Evolutionary conservation across 2,797 vertebrate genomes (phyloP).

Genomic region (Darevskia mixta): DNA sequence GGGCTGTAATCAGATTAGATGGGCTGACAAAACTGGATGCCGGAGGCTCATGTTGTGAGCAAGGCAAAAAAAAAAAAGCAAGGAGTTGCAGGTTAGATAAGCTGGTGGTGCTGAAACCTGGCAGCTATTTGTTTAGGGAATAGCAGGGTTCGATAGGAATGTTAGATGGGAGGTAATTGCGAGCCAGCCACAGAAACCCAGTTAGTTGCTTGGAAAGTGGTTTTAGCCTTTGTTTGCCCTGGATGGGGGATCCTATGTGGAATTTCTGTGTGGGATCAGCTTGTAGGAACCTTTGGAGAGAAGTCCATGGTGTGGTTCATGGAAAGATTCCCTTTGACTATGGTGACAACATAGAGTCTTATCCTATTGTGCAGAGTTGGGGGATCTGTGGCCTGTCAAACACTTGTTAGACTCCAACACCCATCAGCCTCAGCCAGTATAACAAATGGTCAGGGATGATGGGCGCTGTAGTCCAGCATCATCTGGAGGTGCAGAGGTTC

Average conservation of each 20-base stretch:
- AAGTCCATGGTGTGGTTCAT: not conserved
- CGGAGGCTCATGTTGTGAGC: not conserved
- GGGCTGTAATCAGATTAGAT: slow-evolving; percentile 18
- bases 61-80: not conserved
- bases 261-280: not conserved
- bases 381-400: no score
- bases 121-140: not conserved
- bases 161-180: not conserved
- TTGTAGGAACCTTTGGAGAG: not conserved
- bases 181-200: not conserved
- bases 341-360: not conserved
- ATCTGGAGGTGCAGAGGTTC: no score
- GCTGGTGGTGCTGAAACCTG: not conserved
- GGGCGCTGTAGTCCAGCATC: no score
- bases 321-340: not conserved
- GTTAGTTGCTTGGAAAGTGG: not conserved
- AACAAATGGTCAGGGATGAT: no score
- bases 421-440: not conserved
- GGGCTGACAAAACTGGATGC: not conserved
- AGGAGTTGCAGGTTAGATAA: not conserved
- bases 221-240: not conserved
- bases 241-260: not conserved
- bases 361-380: not conserved
- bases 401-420: no score
- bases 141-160: not conserved